These are phyloP conservation scores for Ctenochaetus hawaiiensis DNA, from an alignment of 2,797 vertebrate species.

Conservation along the genomic window DNA sequence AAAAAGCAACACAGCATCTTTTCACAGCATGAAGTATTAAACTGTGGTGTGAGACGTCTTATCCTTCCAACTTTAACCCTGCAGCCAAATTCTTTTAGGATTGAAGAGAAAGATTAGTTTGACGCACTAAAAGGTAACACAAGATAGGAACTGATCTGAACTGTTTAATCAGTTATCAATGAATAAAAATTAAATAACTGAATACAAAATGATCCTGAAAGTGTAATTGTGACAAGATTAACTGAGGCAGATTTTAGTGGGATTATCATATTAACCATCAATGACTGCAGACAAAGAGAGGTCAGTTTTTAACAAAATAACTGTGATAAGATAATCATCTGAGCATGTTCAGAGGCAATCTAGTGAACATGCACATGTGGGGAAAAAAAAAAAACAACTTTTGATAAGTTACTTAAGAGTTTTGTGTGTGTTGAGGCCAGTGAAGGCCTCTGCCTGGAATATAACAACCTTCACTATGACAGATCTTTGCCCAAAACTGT, in stretches of 20 bases:
- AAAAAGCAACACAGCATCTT: not conserved
- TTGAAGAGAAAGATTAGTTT: not conserved
- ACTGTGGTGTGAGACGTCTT: not conserved
- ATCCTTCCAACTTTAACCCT: not conserved
- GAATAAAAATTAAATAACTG: not conserved
- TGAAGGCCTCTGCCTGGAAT: slow-evolving; percentile 16
- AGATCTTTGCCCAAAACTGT: slow-evolving; percentile 27
- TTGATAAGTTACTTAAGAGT: not conserved
- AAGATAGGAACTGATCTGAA: not conserved
- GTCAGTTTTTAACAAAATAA: slow-evolving; percentile 6
- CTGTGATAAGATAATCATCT: not conserved
- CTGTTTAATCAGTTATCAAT: not conserved
- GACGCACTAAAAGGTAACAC: not conserved
- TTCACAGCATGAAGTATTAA: not conserved
- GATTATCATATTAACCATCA: not conserved
- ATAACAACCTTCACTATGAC: slow-evolving; percentile 10
- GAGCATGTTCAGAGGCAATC: not conserved
- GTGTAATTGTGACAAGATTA: not conserved
- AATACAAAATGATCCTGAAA: not conserved
- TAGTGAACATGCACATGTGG: not conserved
- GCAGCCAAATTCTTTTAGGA: not conserved
- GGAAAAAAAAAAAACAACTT: not conserved
- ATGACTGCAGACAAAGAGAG: not conserved
- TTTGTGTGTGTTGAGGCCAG: slow-evolving; percentile 39
- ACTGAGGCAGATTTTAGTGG: not conserved